These are phyloP conservation scores for Drosophila lacteicornis DNA, from an alignment of 1,140 invertebrate species.

Conservation along the genomic window DNA sequence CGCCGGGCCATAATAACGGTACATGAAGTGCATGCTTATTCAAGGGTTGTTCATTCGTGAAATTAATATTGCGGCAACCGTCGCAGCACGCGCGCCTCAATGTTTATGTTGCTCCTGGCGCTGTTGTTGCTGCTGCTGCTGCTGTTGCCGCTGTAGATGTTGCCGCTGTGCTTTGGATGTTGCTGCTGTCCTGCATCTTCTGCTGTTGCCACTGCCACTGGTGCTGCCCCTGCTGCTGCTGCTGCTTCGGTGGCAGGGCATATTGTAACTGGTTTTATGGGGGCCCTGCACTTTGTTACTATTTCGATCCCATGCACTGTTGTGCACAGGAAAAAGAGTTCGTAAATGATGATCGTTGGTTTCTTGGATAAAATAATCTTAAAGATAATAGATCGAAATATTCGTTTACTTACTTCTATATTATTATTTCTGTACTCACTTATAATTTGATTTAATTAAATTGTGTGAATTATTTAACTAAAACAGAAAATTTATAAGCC, in stretches of 20 bases:
- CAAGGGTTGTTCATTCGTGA: slow-evolving; percentile 84
- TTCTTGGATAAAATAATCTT: no score
- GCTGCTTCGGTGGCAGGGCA: slow-evolving; percentile 45
- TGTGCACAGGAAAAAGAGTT: slow-evolving; percentile 35
- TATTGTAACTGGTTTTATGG: slow-evolving; percentile 74
- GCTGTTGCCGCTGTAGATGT: slow-evolving; percentile 11
- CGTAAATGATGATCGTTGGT: not conserved
- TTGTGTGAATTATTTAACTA: no score
- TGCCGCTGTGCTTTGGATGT: slow-evolving; percentile 22
- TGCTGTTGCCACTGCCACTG: not conserved
- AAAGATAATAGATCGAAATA: no score
- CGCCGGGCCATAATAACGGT: slow-evolving; percentile 65
- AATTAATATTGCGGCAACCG: slow-evolving; percentile 82
- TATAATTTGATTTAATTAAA: not conserved
- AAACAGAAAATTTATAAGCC: no score
- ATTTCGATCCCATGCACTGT: slow-evolving; percentile 36
- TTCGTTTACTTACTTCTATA: not conserved
- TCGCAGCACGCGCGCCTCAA: slow-evolving; percentile 74
- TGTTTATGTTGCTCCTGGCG: slow-evolving; percentile 73
- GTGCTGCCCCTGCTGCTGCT: not conserved
- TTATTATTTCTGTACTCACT: no score
- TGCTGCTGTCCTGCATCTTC: slow-evolving; percentile 23
- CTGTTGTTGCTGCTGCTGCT: slow-evolving; percentile 35
- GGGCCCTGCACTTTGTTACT: slow-evolving; percentile 56
- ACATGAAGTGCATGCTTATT: slow-evolving; percentile 82